These are phyloP conservation scores for Macropus fuliginosus DNA, from an alignment of 2,797 vertebrate species.

Conservation along the genomic window DNA sequence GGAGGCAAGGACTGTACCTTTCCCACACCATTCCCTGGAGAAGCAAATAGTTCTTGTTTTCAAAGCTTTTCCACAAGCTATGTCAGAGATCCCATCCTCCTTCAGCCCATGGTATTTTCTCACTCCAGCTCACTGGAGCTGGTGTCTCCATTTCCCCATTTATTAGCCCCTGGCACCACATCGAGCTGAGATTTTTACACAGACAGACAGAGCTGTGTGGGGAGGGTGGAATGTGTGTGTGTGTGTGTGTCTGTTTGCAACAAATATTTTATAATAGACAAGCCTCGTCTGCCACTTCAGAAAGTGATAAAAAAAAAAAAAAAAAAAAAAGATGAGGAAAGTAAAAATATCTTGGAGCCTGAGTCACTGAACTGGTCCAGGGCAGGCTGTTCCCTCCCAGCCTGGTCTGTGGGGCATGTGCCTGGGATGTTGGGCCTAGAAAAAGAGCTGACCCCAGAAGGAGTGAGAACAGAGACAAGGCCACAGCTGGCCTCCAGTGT, in stretches of 20 bases:
- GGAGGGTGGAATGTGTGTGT: constrained; percentile 50
- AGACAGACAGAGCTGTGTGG: constrained; percentile 37
- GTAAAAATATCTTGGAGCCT: constrained; percentile 75
- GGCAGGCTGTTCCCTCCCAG: not conserved
- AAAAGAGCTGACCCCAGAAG: not conserved
- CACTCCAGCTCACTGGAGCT: not conserved
- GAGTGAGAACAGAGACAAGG: not conserved
- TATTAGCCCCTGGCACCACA: constrained; percentile 52
- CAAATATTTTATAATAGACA: constrained; percentile 75
- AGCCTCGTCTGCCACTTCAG: constrained; percentile 79
- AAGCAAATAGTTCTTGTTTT: not conserved
- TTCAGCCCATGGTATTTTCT: not conserved
- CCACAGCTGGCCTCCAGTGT: not conserved
- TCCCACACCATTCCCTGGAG: not conserved
- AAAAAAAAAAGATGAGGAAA: constrained; percentile 58
- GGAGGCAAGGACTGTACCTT: not conserved
- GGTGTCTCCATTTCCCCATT: constrained; percentile 12
- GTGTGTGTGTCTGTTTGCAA: constrained; percentile 68
- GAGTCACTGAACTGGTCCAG: constrained; percentile 60
- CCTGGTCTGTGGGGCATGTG: not conserved
- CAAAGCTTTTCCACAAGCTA: not conserved
- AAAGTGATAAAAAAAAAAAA: constrained; percentile 68
- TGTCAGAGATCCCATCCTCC: not conserved
- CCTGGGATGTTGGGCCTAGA: accelerated
- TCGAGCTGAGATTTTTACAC: constrained; percentile 48